These are phyloP conservation scores for Macroteleia sp. DNA, from an alignment of 2,888 invertebrate species.

Conservation along the genomic window DNA sequence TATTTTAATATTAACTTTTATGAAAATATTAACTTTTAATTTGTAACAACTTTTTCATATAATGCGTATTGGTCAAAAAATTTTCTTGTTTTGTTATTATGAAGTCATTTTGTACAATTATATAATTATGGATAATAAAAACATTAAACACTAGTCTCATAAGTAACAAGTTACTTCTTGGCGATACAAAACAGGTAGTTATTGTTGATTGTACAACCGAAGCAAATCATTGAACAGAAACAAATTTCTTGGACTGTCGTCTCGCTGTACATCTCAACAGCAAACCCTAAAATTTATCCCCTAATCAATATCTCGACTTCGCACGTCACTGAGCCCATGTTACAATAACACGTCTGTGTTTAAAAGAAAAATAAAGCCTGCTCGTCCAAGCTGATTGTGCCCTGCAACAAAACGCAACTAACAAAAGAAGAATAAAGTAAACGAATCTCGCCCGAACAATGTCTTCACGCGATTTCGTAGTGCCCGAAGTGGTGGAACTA, in stretches of 20 bases:
- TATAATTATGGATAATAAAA: too few species aligned
- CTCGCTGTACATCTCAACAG: slow-evolving; percentile 4
- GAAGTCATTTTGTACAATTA: too few species aligned
- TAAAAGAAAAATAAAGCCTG: slow-evolving; percentile 18
- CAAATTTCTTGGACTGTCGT: slow-evolving; percentile 18
- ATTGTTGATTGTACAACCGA: slow-evolving; percentile 35
- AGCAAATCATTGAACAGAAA: slow-evolving; percentile 34
- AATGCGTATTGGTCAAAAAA: too few species aligned
- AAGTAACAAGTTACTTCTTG: too few species aligned
- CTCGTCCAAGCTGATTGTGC: too few species aligned
- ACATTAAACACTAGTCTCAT: too few species aligned
- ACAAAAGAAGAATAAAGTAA: slow-evolving; percentile 1
- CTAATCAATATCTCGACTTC: slow-evolving; percentile 10
- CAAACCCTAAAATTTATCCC: slow-evolving; percentile 29
- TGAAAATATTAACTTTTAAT: too few species aligned
- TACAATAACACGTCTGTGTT: slow-evolving; percentile 1
- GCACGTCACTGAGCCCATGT: slow-evolving; percentile 7
- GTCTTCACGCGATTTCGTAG: neutral
- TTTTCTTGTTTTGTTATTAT: too few species aligned
- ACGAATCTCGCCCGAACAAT: neutral
- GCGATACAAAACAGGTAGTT: too few species aligned
- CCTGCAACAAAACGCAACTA: slow-evolving; percentile 9
- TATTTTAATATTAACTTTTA: too few species aligned
- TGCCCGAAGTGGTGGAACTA: neutral
- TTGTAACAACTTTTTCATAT: too few species aligned